These are phyloP conservation scores for Coilia nasus DNA, from an alignment of 2,797 vertebrate species.

Conservation along the genomic window DNA sequence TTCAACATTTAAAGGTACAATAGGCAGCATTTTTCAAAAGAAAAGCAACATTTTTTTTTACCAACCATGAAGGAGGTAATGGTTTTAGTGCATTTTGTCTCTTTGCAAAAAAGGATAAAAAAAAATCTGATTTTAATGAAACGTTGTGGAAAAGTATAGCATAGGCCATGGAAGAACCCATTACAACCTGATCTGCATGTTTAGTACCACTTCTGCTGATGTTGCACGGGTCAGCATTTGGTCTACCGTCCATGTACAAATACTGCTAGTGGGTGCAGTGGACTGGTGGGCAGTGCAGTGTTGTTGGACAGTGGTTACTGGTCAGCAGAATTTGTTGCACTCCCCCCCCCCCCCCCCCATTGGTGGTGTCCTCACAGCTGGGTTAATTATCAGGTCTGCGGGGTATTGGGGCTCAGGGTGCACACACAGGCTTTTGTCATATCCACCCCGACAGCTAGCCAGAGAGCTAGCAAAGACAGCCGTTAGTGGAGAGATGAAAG, in stretches of 20 bases:
- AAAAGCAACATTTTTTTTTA: neutral
- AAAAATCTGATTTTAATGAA: too few species aligned
- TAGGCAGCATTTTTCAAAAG: neutral
- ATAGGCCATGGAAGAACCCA: too few species aligned
- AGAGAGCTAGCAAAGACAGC: neutral
- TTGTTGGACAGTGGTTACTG: neutral
- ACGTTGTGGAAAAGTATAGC: too few species aligned
- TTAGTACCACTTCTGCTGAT: too few species aligned
- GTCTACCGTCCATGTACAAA: too few species aligned
- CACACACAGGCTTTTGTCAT: neutral
- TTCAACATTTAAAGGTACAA: neutral
- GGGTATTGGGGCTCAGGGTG: neutral
- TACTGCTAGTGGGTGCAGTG: too few species aligned
- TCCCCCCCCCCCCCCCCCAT: neutral
- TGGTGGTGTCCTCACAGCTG: neutral
- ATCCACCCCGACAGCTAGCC: neutral
- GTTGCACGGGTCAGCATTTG: too few species aligned
- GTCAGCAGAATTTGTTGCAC: neutral
- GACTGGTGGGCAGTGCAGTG: too few species aligned
- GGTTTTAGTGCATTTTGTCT: too few species aligned
- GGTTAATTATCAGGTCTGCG: constrained; percentile 10
- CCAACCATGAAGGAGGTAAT: too few species aligned
- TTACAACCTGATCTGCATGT: too few species aligned
- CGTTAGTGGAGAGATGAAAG: neutral
- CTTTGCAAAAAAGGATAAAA: too few species aligned